Conservation (phyloP, 2,888 invertebrate genomes). For the Panzeria rudis region DNA sequence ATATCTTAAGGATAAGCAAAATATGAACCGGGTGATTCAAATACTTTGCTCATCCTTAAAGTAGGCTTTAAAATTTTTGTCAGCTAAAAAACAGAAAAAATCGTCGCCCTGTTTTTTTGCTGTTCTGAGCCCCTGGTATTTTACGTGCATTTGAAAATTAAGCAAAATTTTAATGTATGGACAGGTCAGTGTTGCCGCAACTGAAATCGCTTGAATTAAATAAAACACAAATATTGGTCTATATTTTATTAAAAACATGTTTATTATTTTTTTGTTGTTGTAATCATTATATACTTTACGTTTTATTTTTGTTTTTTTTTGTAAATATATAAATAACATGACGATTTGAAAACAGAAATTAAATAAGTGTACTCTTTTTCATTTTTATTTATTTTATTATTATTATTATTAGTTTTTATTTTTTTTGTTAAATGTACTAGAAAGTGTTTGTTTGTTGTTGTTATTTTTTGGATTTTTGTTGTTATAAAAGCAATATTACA, state of each 20-base stretch:
- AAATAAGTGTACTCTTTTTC: conserved; percentile 80
- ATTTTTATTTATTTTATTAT: background rate
- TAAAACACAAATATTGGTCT: conserved; percentile 69
- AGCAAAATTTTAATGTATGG: too few relatives aligned
- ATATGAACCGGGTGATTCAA: too few relatives aligned
- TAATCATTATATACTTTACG: conserved; percentile 70
- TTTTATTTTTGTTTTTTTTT: conserved; percentile 53
- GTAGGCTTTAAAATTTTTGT: too few relatives aligned
- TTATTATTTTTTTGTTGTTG: conserved; percentile 71
- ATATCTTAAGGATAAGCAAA: too few relatives aligned
- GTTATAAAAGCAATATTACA: conserved; percentile 83
- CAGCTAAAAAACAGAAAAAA: too few relatives aligned
- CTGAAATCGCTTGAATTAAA: conserved; percentile 6
- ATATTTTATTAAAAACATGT: conserved; percentile 77
- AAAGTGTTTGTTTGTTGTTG: conserved; percentile 77
- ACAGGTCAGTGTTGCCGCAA: too few relatives aligned
- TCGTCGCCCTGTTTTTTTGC: too few relatives aligned
- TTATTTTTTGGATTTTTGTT: conserved; percentile 59
- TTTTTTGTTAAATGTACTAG: conserved; percentile 79
- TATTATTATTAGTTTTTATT: too few relatives aligned
- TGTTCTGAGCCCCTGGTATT: too few relatives aligned
- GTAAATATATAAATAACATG: conserved; percentile 80
- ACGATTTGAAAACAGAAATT: conserved; percentile 83
- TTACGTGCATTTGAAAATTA: too few relatives aligned
- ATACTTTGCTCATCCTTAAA: too few relatives aligned